These are phyloP conservation scores for Zosterops lateralis DNA, from an alignment of 2,113 vertebrate species.

Conservation along the genomic window DNA sequence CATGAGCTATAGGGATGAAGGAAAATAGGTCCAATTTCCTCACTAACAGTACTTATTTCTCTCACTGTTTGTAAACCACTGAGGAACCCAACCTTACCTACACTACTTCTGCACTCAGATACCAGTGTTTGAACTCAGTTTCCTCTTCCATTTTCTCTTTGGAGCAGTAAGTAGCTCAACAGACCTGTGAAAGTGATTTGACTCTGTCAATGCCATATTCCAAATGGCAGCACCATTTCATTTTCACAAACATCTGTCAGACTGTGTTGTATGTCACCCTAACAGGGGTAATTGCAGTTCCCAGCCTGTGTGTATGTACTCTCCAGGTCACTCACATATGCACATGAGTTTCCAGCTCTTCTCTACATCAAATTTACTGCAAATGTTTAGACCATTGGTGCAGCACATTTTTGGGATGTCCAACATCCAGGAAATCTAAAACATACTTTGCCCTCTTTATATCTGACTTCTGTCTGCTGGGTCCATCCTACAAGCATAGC, in stretches of 20 bases:
- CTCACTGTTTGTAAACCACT: background rate
- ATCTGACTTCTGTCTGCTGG: background rate
- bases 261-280: background rate
- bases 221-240: background rate
- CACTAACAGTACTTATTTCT: background rate
- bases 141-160: background rate
- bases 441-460: background rate
- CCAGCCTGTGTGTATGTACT: background rate
- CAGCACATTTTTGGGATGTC: background rate
- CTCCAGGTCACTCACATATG: background rate
- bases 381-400: background rate
- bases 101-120: background rate
- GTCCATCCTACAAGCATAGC: background rate
- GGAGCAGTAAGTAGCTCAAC: background rate
- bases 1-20: background rate
- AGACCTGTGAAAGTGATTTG: background rate
- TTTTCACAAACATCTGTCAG: background rate
- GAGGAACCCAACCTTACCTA: background rate
- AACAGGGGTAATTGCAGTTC: background rate
- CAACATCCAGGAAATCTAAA: background rate
- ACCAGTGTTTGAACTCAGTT: background rate
- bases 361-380: no score
- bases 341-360: background rate
- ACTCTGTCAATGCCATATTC: background rate
- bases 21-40: background rate